Evolutionary conservation across 2,797 vertebrate genomes (phyloP).

Genomic region (Gadopsis marmoratus): DNA sequence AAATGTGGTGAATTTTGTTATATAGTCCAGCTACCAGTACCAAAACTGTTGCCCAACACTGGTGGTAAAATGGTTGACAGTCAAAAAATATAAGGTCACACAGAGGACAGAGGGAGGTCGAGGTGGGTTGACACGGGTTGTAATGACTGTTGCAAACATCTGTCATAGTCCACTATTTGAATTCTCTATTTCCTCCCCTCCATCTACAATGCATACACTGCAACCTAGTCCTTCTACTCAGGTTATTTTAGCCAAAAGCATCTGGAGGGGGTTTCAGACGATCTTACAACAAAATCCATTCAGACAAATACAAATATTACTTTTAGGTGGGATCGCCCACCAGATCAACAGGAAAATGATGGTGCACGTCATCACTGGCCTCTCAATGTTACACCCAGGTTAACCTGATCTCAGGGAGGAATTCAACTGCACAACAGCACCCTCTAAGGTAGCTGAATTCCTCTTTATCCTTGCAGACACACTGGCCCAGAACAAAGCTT

Average conservation of each 20-base stretch:
- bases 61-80: slow-evolving; percentile 33
- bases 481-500: slow-evolving; percentile 67
- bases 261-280: neutral
- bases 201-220: neutral
- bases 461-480: slow-evolving; percentile 50
- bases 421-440: neutral
- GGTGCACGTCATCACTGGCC: neutral
- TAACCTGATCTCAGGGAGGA: slow-evolving; percentile 37
- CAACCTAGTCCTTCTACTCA: neutral
- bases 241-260: neutral
- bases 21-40: neutral
- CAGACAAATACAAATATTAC: neutral
- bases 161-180: neutral
- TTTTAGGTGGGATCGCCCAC: neutral
- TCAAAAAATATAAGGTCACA: slow-evolving; percentile 33
- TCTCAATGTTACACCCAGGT: slow-evolving; percentile 12
- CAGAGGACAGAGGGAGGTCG: slow-evolving; percentile 4
- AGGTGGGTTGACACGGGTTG: neutral
- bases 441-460: slow-evolving; percentile 46
- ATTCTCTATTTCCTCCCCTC: neutral
- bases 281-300: neutral
- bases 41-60: slow-evolving; percentile 6
- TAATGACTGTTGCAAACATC: slow-evolving; percentile 11
- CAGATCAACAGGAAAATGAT: slow-evolving; percentile 10
- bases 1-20: neutral